Percentiles rank a stretch among this genome's conserved stretches.
phyloP scores from a whole-genome alignment of 2,113 vertebrate genomes.

The Aplodontia rufa region DNA sequence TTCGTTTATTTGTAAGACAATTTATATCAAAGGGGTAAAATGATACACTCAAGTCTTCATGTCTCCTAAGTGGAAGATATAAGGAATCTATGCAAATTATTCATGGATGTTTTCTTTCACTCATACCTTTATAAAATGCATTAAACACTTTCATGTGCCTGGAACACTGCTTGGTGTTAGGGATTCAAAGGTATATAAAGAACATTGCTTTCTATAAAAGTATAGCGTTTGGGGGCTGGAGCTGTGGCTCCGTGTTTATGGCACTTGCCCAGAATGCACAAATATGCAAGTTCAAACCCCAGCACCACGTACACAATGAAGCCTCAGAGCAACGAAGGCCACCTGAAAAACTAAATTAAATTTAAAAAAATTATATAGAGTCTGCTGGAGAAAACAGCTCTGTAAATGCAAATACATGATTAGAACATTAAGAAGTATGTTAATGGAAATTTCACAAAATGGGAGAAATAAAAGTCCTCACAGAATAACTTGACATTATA shows the following conservation, averaged over 20 bases:
- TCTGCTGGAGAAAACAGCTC: neutral
- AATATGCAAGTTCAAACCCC: too few species aligned
- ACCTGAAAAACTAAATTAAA: too few species aligned
- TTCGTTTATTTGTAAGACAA: neutral
- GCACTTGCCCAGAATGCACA: too few species aligned
- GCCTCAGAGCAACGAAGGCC: too few species aligned
- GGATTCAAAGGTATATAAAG: neutral
- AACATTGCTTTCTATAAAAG: neutral
- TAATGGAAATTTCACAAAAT: neutral
- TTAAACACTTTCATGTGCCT: neutral
- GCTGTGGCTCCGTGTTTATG: too few species aligned
- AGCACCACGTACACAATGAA: too few species aligned
- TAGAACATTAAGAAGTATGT: neutral
- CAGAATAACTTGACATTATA: neutral
- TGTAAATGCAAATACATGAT: neutral
- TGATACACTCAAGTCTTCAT: neutral
- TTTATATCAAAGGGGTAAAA: neutral
- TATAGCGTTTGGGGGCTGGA: too few species aligned
- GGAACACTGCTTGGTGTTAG: neutral
- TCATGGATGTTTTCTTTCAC: neutral
- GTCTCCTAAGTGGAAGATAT: neutral
- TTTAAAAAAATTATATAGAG: too few species aligned
- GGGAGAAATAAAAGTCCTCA: neutral
- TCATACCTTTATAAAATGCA: neutral
- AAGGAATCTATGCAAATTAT: neutral